Percentiles rank a stretch among this genome's conserved stretches.
Conservation (phyloP, 2,113 vertebrate species). For the Falcunculus frontatus region DNA sequence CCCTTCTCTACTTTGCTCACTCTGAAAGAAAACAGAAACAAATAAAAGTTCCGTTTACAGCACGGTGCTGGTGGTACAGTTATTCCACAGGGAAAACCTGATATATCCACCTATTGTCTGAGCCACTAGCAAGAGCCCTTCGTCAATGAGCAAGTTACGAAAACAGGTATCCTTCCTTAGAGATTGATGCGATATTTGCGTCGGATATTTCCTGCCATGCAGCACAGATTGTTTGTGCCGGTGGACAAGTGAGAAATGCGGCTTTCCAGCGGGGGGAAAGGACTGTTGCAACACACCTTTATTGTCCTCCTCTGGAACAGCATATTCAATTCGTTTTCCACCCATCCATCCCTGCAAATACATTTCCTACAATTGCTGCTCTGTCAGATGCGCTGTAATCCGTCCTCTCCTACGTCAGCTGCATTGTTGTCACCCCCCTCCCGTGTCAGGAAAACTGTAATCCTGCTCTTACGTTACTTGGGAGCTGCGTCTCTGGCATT, state of each 20-base stretch:
- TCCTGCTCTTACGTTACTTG: constrained; percentile 11
- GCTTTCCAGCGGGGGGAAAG: not conserved
- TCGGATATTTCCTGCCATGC: constrained; percentile 40
- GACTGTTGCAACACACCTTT: constrained; percentile 39
- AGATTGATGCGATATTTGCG: constrained; percentile 6
- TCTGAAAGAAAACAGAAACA: constrained; percentile 34
- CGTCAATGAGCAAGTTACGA: constrained; percentile 28
- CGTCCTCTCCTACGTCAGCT: constrained; percentile 43
- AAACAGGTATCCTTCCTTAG: constrained; percentile 59
- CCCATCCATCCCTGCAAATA: not conserved
- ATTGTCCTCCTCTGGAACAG: constrained; percentile 40
- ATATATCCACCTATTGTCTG: constrained; percentile 60
- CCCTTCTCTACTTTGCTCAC: not conserved
- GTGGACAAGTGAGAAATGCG: not conserved
- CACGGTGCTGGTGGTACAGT: not conserved
- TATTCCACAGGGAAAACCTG: constrained; percentile 44
- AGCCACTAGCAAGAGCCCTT: constrained; percentile 1
- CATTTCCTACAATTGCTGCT: constrained; percentile 46
- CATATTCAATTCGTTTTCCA: constrained; percentile 4
- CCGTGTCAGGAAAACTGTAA: constrained; percentile 37
- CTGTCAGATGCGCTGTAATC: constrained; percentile 45
- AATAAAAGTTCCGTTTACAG: constrained; percentile 1
- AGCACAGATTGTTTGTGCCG: constrained; percentile 26
- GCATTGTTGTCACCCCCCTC: constrained; percentile 44
- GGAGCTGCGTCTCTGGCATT: constrained; percentile 37